These are phyloP conservation scores for Periplaneta americana DNA, from an alignment of 1,140 invertebrate species.

Conservation along the genomic window DNA sequence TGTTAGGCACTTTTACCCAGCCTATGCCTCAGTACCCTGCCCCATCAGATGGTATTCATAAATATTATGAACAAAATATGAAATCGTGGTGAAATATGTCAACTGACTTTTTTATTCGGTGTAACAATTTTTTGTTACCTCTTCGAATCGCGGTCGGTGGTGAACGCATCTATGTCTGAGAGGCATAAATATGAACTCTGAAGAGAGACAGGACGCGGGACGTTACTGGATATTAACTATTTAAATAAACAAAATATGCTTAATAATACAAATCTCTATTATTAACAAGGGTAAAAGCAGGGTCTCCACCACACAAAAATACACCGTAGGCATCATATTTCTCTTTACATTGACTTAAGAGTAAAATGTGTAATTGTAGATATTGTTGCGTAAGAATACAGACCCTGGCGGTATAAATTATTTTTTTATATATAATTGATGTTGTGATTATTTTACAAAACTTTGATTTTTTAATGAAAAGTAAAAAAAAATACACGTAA, in stretches of 20 bases:
- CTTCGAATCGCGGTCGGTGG: background rate
- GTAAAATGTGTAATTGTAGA: background rate
- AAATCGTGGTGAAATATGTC: background rate
- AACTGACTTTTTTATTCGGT: background rate
- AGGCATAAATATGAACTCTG: constrained; percentile 1
- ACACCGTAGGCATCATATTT: background rate
- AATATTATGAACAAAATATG: background rate
- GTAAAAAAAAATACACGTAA: too few relatives aligned
- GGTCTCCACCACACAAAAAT: constrained; percentile 8
- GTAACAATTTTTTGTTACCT: constrained; percentile 2
- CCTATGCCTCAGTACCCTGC: background rate
- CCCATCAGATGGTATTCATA: background rate
- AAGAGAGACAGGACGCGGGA: constrained; percentile 14
- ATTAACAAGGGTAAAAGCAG: constrained; percentile 9
- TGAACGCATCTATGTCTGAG: background rate
- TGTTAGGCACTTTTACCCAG: background rate
- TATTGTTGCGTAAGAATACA: background rate
- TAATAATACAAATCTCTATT: background rate
- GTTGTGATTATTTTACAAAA: background rate
- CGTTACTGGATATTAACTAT: constrained; percentile 15
- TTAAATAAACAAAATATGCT: background rate
- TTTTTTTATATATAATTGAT: background rate
- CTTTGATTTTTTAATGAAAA: background rate
- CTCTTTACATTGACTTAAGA: constrained; percentile 2
- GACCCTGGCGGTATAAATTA: constrained; percentile 5